These are phyloP conservation scores for Ecliptopera silaceata DNA, from an alignment of 2,888 invertebrate genomes.

Conservation along the genomic window DNA sequence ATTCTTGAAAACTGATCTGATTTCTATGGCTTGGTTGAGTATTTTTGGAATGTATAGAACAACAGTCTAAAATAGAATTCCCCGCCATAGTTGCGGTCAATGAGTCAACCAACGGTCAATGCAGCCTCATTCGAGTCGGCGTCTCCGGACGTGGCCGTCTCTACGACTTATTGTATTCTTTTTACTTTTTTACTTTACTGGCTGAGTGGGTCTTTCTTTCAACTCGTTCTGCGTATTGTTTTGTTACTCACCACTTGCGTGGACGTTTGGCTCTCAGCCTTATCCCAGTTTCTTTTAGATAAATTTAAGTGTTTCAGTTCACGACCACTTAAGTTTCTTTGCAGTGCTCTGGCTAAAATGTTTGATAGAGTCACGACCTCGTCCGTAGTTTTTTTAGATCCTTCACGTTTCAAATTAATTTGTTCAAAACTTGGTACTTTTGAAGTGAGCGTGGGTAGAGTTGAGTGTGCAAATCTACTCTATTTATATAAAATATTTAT, in stretches of 20 bases:
- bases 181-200: conserved; percentile 64
- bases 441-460: conserved; percentile 20
- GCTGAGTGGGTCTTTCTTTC: conserved; percentile 68
- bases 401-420: conserved; percentile 15
- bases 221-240: conserved; percentile 58
- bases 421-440: conserved; percentile 10
- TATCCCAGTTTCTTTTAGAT: conserved; percentile 49
- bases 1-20: neutral
- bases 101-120: conserved; percentile 59
- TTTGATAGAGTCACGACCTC: conserved; percentile 39
- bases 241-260: conserved; percentile 62
- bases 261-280: conserved; percentile 67
- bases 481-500: conserved; percentile 41
- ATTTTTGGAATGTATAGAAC: conserved; percentile 6
- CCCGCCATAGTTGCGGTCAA: conserved; percentile 56
- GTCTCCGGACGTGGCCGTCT: conserved; percentile 65
- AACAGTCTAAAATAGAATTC: conserved; percentile 20
- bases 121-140: conserved; percentile 47
- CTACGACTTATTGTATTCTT: conserved; percentile 66
- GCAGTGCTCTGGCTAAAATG: conserved; percentile 33
- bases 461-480: conserved; percentile 17
- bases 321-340: conserved; percentile 51
- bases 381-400: conserved; percentile 22
- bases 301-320: conserved; percentile 48
- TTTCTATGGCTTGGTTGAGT: neutral